Base-by-base conservation (phyloP, 2,888 invertebrate species). In the Drosophila nr. fundita region DNA sequence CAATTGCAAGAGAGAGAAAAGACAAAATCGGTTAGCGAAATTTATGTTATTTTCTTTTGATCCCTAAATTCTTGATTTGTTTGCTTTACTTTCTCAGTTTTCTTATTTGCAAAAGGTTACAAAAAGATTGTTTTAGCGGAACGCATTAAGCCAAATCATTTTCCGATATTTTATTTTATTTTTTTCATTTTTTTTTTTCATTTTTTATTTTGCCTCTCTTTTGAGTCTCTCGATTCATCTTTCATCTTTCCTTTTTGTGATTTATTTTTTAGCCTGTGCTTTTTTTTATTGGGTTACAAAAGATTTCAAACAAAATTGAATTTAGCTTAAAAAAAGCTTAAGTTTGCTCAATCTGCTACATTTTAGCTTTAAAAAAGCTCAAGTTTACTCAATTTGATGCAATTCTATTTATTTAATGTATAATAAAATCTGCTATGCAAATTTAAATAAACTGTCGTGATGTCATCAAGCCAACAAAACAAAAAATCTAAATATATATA, bases 391-490 rank as follows among this genome's bases (percentile, higher is more conserved):
- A 45, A 45, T 45, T 45, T 11, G 11, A 4, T 4, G 4, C 24
- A 24, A 8, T 15, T 24, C 15, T 45, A 4, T 24, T 45, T n/a
- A n/a, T n/a, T n/a, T 11, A 10, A 10, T 30, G 4, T n/a, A 5
- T 29, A 32, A 53, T 32, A 4, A 27, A 15, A 57, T 27, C 10
- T 8, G 30, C 15, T 36, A 27, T 38, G 52, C 42, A 57, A 4
- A 21, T 71, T 53, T 21, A 18, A 36, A 15, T 61, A 6, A n/a
- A 73, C 65, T 64, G 64, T 60, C 55, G 68, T 74, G 70, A 70
- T 70, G 62, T 70, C 70, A 78, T 62, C 49, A 27, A 11, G 11
- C 21, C 59, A 62, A 34, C 15, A 40, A 21, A 54, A 38, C 13
- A 11, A 30, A 27, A 63, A 29, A 45, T 5, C 18, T 18, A 42